Evolutionary conservation across 1,140 invertebrate genomes (phyloP).

Genomic region (Bilobella aurantiaca): DNA sequence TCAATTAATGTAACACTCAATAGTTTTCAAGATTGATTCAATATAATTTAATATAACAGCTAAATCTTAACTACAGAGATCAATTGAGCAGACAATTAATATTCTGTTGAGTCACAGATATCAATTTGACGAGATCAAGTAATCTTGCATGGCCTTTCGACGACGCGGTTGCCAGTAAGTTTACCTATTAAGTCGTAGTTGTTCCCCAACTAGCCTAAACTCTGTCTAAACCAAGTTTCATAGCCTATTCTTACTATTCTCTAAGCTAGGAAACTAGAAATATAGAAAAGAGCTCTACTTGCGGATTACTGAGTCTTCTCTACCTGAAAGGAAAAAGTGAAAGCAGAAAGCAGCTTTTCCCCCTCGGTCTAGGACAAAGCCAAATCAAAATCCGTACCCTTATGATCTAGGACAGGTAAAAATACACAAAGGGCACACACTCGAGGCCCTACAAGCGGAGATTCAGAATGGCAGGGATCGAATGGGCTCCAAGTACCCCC

Average conservation of each 20-base stretch:
- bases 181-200: too few relatives aligned
- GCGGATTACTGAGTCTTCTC: background rate
- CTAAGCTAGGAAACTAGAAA: too few relatives aligned
- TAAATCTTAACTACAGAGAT: background rate
- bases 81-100: background rate
- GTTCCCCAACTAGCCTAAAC: too few relatives aligned
- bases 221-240: too few relatives aligned
- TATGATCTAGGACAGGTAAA: background rate
- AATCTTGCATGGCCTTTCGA: background rate
- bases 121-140: background rate
- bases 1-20: too few relatives aligned
- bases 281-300: too few relatives aligned
- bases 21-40: too few relatives aligned
- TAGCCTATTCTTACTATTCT: too few relatives aligned
- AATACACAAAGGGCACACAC: background rate
- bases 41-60: too few relatives aligned
- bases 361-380: background rate
- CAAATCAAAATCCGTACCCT: too few relatives aligned
- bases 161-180: background rate
- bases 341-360: background rate
- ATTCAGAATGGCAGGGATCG: too few relatives aligned
- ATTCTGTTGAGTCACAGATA: background rate
- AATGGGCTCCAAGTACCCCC: background rate
- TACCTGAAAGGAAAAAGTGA: background rate
- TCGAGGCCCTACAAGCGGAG: background rate